These are phyloP conservation scores for Anastrepha obliqua DNA, from an alignment of 1,140 invertebrate genomes.

Conservation along the genomic window DNA sequence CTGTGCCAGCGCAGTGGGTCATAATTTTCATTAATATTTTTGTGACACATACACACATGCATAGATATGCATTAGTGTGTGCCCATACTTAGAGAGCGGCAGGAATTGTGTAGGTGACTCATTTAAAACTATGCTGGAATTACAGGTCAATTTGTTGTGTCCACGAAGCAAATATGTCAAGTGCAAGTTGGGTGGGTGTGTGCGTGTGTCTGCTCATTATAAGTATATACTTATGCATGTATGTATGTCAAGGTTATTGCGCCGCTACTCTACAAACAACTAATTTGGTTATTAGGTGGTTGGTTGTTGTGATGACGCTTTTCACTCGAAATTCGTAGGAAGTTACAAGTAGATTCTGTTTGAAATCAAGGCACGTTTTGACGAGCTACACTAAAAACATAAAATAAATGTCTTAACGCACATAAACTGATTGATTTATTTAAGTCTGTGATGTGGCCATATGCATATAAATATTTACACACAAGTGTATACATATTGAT, in stretches of 20 bases:
- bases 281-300: not conserved
- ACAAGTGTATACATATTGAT: no score
- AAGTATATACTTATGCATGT: not conserved
- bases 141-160: not conserved
- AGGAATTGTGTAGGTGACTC: slow-evolving; percentile 20
- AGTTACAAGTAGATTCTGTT: not conserved
- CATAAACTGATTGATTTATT: no score
- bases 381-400: not conserved
- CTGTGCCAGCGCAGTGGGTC: not conserved
- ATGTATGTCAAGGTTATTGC: slow-evolving; percentile 17
- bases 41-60: not conserved
- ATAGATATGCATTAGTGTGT: not conserved
- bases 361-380: not conserved
- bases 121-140: not conserved
- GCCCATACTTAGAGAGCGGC: not conserved
- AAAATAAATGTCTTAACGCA: no score
- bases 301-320: not conserved
- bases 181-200: not conserved
- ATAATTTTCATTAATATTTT: not conserved
- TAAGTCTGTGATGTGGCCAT: no score
- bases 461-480: no score
- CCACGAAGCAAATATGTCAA: not conserved
- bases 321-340: not conserved
- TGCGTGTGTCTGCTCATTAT: not conserved
- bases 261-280: not conserved